Base-by-base conservation (phyloP, 2,888 invertebrate genomes). In the Adineta ricciae region DNA sequence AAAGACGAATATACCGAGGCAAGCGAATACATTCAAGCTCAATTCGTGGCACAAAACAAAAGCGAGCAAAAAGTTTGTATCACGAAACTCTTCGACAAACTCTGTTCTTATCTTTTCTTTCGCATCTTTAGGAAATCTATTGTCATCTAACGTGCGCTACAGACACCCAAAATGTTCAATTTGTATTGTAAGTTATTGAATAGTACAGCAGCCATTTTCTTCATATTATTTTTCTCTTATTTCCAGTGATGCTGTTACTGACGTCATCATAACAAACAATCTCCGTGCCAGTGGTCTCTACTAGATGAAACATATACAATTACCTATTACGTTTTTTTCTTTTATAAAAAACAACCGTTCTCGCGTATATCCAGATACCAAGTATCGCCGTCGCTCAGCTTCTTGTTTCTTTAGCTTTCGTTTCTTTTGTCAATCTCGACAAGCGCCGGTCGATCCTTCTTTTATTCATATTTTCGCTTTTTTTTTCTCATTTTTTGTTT, bases 121-220 rank as follows among this genome's bases (percentile, higher is more conserved):
- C n/a, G n/a, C n/a, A n/a, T n/a, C n/a, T 41, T 41, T 78, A 78
- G 78, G 98, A 99, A 94, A 98, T 99, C 91, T 99, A 98, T 94
- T 98, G 98, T 93, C 99, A 99, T 93, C 97, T 97, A 96, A 99
- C 99, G 89, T 99, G 99, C 93, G 99, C 99, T 92, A 99, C 99
- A 89, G 99, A 99, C 93, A 99, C 99, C 91, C 97, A 96, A 93
- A 99, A 99, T 93, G 98, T 99, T 91, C 98, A 98, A 93, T 99
- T 99, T 93, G 98, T 99, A 92, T 99, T 99, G 78, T 78, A 78
- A 41, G 78, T 78, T 41, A 38, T 41, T 11, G n/a, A n/a, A n/a
- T n/a, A n/a, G n/a, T n/a, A n/a, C n/a, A n/a, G n/a, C n/a, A n/a
- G n/a, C n/a, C n/a, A n/a, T n/a, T n/a, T n/a, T n/a, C n/a, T n/a